These are phyloP conservation scores for Anableps anableps DNA, from an alignment of 2,797 vertebrate genomes.

Conservation along the genomic window DNA sequence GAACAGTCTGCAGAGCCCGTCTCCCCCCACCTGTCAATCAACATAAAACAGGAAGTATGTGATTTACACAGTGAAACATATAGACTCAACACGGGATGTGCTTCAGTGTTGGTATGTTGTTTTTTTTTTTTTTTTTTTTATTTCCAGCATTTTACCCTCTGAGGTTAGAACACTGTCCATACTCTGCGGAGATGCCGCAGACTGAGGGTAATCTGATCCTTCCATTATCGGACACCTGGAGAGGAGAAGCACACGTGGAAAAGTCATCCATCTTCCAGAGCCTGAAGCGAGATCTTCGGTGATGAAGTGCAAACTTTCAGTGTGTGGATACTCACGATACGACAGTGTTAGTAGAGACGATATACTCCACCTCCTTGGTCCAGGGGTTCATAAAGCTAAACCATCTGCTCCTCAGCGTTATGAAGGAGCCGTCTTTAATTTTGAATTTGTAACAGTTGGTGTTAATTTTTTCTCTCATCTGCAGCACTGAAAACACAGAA, in stretches of 20 bases:
- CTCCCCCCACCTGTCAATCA: slow-evolving; percentile 86
- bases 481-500: slow-evolving; percentile 85
- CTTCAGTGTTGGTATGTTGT: neutral
- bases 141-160: slow-evolving; percentile 81
- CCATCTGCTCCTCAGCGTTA: slow-evolving; percentile 95
- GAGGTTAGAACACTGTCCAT: slow-evolving; percentile 94
- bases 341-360: slow-evolving; percentile 97
- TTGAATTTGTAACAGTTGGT: slow-evolving; percentile 99
- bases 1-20: slow-evolving; percentile 90
- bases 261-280: neutral
- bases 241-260: neutral
- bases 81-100: neutral
- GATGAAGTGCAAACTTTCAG: neutral
- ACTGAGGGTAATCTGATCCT: slow-evolving; percentile 89
- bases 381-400: slow-evolving; percentile 99
- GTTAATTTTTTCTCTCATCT: slow-evolving; percentile 96
- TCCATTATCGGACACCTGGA: slow-evolving; percentile 90
- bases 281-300: neutral
- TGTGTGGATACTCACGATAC: slow-evolving; percentile 89
- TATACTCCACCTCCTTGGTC: slow-evolving; percentile 99
- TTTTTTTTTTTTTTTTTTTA: neutral
- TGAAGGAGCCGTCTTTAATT: slow-evolving; percentile 98
- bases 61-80: neutral
- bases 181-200: slow-evolving; percentile 91
- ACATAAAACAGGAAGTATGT: slow-evolving; percentile 3